Conservation (phyloP, 2,888 invertebrate species). For the Hybos culiciformis region DNA sequence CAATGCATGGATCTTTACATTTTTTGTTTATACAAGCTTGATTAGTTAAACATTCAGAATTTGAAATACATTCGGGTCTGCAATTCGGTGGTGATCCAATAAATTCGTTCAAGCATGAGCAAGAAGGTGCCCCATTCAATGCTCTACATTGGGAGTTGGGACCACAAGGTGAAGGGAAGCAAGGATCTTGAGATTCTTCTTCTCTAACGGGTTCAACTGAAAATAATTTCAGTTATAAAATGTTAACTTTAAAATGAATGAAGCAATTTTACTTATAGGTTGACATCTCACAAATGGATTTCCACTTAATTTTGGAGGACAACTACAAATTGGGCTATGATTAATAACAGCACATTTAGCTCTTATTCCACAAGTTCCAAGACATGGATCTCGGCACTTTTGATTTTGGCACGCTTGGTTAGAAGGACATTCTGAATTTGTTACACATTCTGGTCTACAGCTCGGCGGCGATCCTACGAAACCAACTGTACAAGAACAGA, state of each 20-base stretch:
- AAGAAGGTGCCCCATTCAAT: slow-evolving; percentile 49
- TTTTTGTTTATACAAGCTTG: slow-evolving; percentile 62
- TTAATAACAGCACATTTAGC: slow-evolving; percentile 57
- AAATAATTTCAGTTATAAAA: too few species aligned
- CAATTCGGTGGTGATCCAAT: slow-evolving; percentile 64
- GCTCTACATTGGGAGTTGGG: slow-evolving; percentile 59
- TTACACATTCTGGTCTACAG: slow-evolving; percentile 54
- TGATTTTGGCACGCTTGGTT: slow-evolving; percentile 53
- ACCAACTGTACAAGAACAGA: slow-evolving; percentile 45
- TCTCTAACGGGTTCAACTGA: slow-evolving; percentile 24
- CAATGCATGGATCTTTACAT: slow-evolving; percentile 57
- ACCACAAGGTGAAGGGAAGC: slow-evolving; percentile 67
- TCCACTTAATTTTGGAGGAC: slow-evolving; percentile 47
- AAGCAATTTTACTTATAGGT: too few species aligned
- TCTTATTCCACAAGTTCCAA: slow-evolving; percentile 54
- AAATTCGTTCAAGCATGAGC: slow-evolving; percentile 54
- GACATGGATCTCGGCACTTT: slow-evolving; percentile 60
- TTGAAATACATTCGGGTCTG: slow-evolving; percentile 65
- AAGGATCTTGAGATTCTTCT: slow-evolving; percentile 38
- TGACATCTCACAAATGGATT: slow-evolving; percentile 30
- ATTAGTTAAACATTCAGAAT: slow-evolving; percentile 58
- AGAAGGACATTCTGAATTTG: slow-evolving; percentile 53
- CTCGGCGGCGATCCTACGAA: slow-evolving; percentile 51
- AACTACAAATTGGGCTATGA: slow-evolving; percentile 56
- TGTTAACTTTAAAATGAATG: too few species aligned